Conservation (phyloP, 2,113 vertebrate genomes). For the Uropsilus gracilis region DNA sequence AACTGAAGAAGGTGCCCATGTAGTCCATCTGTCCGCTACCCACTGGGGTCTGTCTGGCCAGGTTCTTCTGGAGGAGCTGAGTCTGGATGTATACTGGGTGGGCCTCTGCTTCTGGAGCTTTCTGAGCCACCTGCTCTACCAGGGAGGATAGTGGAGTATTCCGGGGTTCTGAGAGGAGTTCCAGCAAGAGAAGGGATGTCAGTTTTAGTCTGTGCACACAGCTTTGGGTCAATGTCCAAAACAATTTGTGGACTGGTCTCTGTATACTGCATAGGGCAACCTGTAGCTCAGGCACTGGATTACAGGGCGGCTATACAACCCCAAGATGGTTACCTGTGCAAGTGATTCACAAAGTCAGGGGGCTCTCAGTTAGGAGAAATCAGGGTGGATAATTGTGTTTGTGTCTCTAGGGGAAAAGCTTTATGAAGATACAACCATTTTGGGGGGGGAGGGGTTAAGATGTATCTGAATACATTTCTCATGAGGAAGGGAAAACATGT, state of each 20-base stretch:
- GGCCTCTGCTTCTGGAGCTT: constrained; percentile 88
- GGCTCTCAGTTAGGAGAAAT: constrained; percentile 7
- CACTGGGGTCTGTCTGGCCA: constrained; percentile 84
- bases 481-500: background rate
- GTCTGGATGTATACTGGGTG: constrained; percentile 90
- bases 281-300: background rate
- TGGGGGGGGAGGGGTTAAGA: background rate
- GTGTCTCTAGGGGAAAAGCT: background rate
- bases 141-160: constrained; percentile 86
- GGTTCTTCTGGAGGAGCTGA: constrained; percentile 90
- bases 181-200: background rate
- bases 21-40: constrained; percentile 84
- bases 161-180: constrained; percentile 83
- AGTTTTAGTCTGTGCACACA: constrained; percentile 17
- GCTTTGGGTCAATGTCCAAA: constrained; percentile 16
- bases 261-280: too few relatives aligned
- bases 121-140: constrained; percentile 91
- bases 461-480: background rate
- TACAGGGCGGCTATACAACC: background rate
- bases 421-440: background rate
- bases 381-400: background rate
- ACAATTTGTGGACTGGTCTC: background rate
- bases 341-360: background rate
- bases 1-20: constrained; percentile 90
- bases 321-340: background rate